Base-by-base conservation (phyloP, 2,113 vertebrate genomes). In the Sclerurus mexicanus region DNA sequence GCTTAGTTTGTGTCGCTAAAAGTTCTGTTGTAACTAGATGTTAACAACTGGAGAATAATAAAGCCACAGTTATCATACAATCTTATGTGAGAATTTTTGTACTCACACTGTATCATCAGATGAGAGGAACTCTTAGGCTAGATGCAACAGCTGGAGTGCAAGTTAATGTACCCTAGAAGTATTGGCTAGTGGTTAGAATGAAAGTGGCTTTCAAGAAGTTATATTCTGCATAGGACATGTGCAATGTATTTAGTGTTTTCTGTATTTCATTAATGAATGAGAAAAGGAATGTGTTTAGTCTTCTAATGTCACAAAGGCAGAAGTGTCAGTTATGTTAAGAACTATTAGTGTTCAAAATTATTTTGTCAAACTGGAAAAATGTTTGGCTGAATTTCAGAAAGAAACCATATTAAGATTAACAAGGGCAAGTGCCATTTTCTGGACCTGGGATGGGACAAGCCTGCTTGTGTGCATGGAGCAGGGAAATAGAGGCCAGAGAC, bases 221-320 rank as follows among this genome's bases (percentile, higher is more conserved):
- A 11, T 35, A 40, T 4, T 10, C 20, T n/a, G 1, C 2, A 0
- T 4, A 27, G 8, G 23, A 12, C 19, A 17, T 16, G 37, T 44
- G 52, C 44, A 30, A 12, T 35, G 21, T 55, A 40, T 50, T 66
- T 46, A 55, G 8, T 55, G 18, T 5, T 81, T 71, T 76, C 31
- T 35, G 11, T 33, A 49, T 22, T 81, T 55, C 35, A 13, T 66
- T 47, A 68, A 58, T 21, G 8, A 86, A 73, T 52, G 6, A 47
- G 14, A 72, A 86, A 52, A 52, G 4, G 27, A 60, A 35, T 0
- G 0, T 27, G 6, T 46, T 63, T 59, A 16, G 6, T 18, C 10
- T 78, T 50, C n/a, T 42, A 52, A 47, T 28, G 5, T 1, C 9
- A 28, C 4, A 16, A 74, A 78, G 6, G 25, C 82, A 60, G 15